A percentile compares a stretch with the other conserved stretches of the same genome.
Conservation (phyloP, 2,113 vertebrate species). For the Sinocyclocheilus maitianheensis region DNA sequence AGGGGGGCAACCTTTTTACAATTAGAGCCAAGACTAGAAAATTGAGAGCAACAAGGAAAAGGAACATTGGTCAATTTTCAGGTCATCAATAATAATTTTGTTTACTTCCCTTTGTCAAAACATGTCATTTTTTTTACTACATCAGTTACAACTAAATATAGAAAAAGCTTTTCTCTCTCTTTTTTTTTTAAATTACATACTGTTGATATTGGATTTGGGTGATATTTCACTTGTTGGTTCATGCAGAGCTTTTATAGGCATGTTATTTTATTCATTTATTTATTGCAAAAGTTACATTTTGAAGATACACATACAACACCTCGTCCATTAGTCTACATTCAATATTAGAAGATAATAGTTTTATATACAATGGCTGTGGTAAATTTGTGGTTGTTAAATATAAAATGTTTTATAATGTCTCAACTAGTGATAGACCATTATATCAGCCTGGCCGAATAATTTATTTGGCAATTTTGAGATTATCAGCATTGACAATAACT, state of each 20-base stretch:
- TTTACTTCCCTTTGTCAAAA: background rate
- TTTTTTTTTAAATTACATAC: background rate
- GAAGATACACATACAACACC: background rate
- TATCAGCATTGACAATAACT: background rate
- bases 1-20: conserved; percentile 38
- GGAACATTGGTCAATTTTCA: conserved; percentile 44
- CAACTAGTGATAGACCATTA: background rate
- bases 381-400: background rate
- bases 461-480: background rate
- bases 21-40: conserved; percentile 47
- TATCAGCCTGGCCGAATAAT: background rate
- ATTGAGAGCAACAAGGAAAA: conserved; percentile 16
- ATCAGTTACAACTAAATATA: background rate
- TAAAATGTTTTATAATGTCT: background rate
- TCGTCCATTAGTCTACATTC: background rate
- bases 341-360: background rate
- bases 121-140: conserved; percentile 2
- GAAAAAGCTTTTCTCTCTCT: background rate
- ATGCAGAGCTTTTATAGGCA: background rate
- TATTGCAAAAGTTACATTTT: background rate
- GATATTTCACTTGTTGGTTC: background rate
- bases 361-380: background rate
- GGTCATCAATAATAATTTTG: conserved; percentile 6
- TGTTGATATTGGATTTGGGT: background rate
- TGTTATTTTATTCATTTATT: background rate